A percentile compares a stretch with the other conserved stretches of the same genome.
Conservation (phyloP, 2,797 vertebrate genomes). For the Sarcoramphus papa region DNA sequence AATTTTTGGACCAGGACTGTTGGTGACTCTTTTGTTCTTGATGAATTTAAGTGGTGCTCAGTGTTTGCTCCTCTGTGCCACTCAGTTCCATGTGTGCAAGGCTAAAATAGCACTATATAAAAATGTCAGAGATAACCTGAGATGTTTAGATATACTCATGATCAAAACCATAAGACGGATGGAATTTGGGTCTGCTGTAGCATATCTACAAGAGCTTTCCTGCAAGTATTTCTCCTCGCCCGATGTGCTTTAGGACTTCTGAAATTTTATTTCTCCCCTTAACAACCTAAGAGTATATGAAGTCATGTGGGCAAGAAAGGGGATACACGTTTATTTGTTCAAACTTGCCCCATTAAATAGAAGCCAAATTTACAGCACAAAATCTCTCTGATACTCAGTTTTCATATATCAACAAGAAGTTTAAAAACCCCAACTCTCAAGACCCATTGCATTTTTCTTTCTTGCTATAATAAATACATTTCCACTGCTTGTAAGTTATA, state of each 20-base stretch:
- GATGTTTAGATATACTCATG: accelerated
- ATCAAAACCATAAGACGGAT: background rate
- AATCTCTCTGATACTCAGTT: background rate
- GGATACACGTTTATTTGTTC: background rate
- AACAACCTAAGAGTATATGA: background rate
- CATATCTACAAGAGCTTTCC: background rate
- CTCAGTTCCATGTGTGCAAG: accelerated
- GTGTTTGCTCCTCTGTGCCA: background rate
- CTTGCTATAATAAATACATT: background rate
- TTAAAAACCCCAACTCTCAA: background rate
- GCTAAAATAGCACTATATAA: background rate
- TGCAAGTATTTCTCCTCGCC: background rate
- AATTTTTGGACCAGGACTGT: background rate
- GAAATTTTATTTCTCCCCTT: background rate
- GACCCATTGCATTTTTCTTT: background rate
- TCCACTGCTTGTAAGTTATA: background rate
- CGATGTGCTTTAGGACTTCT: background rate
- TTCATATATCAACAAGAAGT: background rate
- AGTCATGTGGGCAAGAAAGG: background rate
- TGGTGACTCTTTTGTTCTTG: background rate
- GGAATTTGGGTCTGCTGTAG: background rate
- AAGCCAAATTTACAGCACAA: background rate
- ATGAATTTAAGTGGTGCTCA: background rate
- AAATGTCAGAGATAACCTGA: background rate
- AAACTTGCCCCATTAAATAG: background rate